phyloP scores from a whole-genome alignment of 2,888 invertebrate species.

The Tachina lurida region DNA sequence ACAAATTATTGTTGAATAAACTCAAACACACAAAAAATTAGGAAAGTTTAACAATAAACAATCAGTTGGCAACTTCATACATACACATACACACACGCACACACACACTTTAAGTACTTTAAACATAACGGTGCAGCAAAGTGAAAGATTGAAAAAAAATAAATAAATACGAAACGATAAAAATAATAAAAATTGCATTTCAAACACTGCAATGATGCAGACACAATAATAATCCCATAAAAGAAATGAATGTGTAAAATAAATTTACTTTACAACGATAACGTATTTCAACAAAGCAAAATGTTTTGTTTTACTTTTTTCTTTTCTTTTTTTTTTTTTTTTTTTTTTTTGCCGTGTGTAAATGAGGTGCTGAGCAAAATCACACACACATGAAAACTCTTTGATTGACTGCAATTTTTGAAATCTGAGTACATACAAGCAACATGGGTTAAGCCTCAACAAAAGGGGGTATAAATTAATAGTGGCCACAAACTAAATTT shows the following conservation, averaged over 20 bases:
- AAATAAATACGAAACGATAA: constrained; percentile 28
- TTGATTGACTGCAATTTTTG: constrained; percentile 6
- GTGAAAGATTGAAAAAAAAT: constrained; percentile 11
- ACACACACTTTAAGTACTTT: constrained; percentile 34
- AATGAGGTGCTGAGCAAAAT: constrained; percentile 35
- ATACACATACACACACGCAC: too few species aligned
- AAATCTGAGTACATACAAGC: constrained; percentile 15
- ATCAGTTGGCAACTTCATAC: constrained; percentile 49
- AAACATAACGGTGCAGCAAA: constrained; percentile 52
- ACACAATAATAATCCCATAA: constrained; percentile 49
- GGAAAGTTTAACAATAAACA: constrained; percentile 45
- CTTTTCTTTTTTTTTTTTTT: neutral
- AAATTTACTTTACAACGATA: constrained; percentile 40
- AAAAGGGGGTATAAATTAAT: constrained; percentile 64
- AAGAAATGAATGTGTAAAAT: constrained; percentile 36
- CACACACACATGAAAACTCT: neutral
- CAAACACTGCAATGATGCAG: constrained; percentile 35
- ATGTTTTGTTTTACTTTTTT: constrained; percentile 18
- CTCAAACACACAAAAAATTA: constrained; percentile 33
- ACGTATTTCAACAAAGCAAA: constrained; percentile 10
- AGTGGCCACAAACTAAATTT: constrained; percentile 58
- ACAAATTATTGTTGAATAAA: constrained; percentile 29
- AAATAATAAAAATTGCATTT: constrained; percentile 51
- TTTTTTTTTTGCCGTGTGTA: neutral
- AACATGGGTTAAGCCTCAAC: constrained; percentile 3